Evolutionary conservation across 2,797 vertebrate species (phyloP).

Genomic region (Epinephelus malabaricus): DNA sequence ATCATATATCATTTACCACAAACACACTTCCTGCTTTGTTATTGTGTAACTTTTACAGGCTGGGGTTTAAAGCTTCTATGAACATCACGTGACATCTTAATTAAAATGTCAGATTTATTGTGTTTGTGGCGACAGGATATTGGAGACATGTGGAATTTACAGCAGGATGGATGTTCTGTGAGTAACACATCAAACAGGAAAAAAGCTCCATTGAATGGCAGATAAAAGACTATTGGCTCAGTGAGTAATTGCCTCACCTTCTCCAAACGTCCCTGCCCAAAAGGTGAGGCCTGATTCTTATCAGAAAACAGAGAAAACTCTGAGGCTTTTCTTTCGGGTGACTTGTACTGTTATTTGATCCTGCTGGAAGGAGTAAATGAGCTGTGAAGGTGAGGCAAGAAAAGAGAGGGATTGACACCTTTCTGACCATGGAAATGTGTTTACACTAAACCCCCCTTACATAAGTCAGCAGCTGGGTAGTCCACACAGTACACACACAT

Average conservation of each 20-base stretch:
- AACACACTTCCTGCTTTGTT: slow-evolving; percentile 46
- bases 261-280: slow-evolving; percentile 46
- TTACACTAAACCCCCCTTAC: slow-evolving; percentile 69
- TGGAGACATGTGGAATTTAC: slow-evolving; percentile 5
- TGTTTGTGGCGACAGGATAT: neutral
- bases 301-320: slow-evolving; percentile 54
- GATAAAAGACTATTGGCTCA: slow-evolving; percentile 36
- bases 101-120: neutral
- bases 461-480: slow-evolving; percentile 68
- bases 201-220: neutral
- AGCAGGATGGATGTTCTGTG: neutral
- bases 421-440: slow-evolving; percentile 69
- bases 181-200: slow-evolving; percentile 39
- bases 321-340: slow-evolving; percentile 41
- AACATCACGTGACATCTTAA: slow-evolving; percentile 13
- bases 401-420: slow-evolving; percentile 70
- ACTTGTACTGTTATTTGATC: slow-evolving; percentile 62
- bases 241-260: slow-evolving; percentile 65
- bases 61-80: neutral
- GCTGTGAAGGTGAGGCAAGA: slow-evolving; percentile 76
- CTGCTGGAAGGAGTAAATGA: slow-evolving; percentile 69
- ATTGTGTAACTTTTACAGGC: slow-evolving; percentile 22
- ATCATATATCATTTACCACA: slow-evolving; percentile 48
- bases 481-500: slow-evolving; percentile 13
- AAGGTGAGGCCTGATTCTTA: slow-evolving; percentile 62